phyloP scores from a whole-genome alignment of 2,113 vertebrate genomes.

The Zingel zingel region DNA sequence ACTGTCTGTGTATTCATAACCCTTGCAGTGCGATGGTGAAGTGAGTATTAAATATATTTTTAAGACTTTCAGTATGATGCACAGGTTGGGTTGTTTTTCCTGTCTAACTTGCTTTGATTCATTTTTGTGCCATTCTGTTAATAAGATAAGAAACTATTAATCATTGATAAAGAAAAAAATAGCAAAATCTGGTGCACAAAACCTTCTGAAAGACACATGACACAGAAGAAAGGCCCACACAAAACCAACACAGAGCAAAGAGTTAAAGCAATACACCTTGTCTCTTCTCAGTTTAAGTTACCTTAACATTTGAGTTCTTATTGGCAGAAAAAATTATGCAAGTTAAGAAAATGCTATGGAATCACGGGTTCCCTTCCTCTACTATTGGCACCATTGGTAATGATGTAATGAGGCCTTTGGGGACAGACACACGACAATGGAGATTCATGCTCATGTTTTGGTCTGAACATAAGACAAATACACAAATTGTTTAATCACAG shows the following conservation, averaged over 20 bases:
- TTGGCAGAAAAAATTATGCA: too few species aligned
- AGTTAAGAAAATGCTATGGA: too few species aligned
- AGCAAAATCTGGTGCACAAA: background rate
- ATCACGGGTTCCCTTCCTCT: background rate
- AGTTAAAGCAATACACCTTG: background rate
- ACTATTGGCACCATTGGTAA: background rate
- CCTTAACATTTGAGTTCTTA: too few species aligned
- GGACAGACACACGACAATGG: background rate
- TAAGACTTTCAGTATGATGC: conserved; percentile 13
- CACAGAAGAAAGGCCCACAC: background rate
- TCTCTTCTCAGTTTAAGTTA: background rate
- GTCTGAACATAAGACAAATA: background rate
- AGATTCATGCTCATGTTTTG: background rate
- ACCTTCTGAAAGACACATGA: too few species aligned
- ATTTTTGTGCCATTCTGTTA: background rate
- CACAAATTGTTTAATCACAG: background rate
- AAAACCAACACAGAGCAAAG: background rate
- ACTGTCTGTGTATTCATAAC: conserved; percentile 83
- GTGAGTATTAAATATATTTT: conserved; percentile 89
- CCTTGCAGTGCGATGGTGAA: conserved; percentile 95
- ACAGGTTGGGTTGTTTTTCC: conserved; percentile 56
- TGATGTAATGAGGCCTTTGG: background rate
- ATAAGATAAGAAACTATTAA: background rate
- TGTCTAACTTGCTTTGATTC: conserved; percentile 78
- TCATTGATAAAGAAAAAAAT: background rate